Base-by-base conservation (phyloP, 2,113 vertebrate species). In the Cryptomyrus ogoouensis region DNA sequence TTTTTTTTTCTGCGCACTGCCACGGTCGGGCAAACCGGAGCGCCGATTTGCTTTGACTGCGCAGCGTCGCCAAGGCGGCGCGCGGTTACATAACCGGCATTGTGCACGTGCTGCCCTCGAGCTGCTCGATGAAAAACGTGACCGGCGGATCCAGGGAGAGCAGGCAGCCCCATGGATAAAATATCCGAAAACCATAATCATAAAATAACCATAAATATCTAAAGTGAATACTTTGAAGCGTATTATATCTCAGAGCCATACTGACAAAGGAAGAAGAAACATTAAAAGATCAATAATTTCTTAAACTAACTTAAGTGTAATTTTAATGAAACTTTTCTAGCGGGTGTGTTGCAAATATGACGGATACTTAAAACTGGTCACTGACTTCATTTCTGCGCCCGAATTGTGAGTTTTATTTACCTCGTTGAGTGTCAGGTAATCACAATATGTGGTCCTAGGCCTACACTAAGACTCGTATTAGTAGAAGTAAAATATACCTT, bases 41-140 rank as follows among this genome's bases (percentile, higher is more conserved):
- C 49, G 84, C 50, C 49, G 49, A 53, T 52, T 50, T 35, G 49
- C 85, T 87, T 87, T 35, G 49, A 35, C 46, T 52, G 84, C 47
- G 49, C 84, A 52, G 24, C 84, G 44, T 83, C 80, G 80, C 80
- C 39, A n/a, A 49, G 44, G 49, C 85, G 24, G 49, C 85, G 49
- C 85, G 27, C 85, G 31, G 85, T 87, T 87, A 87, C 50, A 53
- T 87, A 87, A 87, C 10, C 46, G 31, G 85, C 85, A 35, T 17
- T 39, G 47, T 35, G 50, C 83, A 53, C 27, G 47, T 53, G 49
- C 27, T 87, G 85, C 49, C 83, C 44, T n/a, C 85, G 85, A n/a
- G 44, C 42, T 39, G 85, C n/a, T 31, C 5, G 27, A 13, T 7
- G 85, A 39, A 42, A 35, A 87, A 87, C 85, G 85, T 87, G 85